Conservation (phyloP, 2,888 invertebrate genomes). For the Habroteleia sp. region DNA sequence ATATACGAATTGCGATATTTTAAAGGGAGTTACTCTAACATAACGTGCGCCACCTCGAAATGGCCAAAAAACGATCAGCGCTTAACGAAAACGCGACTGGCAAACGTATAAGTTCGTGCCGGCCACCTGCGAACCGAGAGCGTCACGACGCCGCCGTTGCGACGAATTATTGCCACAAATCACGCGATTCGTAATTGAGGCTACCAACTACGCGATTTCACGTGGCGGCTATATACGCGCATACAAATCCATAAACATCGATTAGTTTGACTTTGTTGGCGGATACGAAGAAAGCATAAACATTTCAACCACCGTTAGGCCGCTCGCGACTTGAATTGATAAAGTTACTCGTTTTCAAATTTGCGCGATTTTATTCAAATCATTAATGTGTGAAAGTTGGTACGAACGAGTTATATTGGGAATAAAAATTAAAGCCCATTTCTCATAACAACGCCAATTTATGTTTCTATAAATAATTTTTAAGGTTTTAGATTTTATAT, state of each 20-base stretch:
- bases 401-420: constrained; percentile 26
- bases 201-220: constrained; percentile 78
- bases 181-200: constrained; percentile 81
- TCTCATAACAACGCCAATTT: constrained; percentile 4
- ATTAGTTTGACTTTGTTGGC: constrained; percentile 70
- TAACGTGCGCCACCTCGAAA: constrained; percentile 67
- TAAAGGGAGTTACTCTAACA: constrained; percentile 38
- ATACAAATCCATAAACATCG: constrained; percentile 77
- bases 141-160: constrained; percentile 80
- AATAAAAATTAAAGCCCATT: constrained; percentile 44
- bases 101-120: constrained; percentile 75
- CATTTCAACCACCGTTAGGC: constrained; percentile 50
- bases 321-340: constrained; percentile 51
- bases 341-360: constrained; percentile 58
- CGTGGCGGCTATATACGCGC: constrained; percentile 68
- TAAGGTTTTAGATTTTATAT: too few relatives aligned
- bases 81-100: constrained; percentile 65
- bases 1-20: constrained; percentile 50
- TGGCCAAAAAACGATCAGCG: constrained; percentile 71
- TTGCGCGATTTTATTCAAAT: constrained; percentile 47
- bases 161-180: constrained; percentile 80
- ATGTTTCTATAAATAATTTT: constrained; percentile 1
- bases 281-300: constrained; percentile 65
- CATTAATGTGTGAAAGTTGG: constrained; percentile 29
- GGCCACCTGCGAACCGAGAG: constrained; percentile 79